A percentile compares a stretch with the other conserved stretches of the same genome.
phyloP scores from a whole-genome alignment of 2,113 vertebrate genomes.

The Nanorana parkeri region DNA sequence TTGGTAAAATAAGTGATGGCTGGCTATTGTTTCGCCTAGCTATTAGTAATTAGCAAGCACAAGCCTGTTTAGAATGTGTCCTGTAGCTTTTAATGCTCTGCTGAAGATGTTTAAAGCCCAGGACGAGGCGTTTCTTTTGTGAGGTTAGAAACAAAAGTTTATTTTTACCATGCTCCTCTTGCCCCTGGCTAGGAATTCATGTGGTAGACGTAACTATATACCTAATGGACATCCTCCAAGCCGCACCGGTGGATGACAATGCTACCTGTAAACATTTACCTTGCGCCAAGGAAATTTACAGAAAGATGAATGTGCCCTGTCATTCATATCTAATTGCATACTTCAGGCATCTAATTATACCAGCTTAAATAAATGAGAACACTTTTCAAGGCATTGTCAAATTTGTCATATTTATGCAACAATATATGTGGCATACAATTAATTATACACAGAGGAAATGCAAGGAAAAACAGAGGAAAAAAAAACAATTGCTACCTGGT shows the following conservation, averaged over 20 bases:
- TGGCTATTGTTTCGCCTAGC: neutral
- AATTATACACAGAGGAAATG: neutral
- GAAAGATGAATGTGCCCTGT: conserved; percentile 47
- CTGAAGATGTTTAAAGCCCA: neutral
- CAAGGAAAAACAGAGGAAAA: neutral
- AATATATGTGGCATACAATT: conserved; percentile 18
- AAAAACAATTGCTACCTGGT: neutral
- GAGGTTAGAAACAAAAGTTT: conserved; percentile 7
- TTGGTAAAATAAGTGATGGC: too few relatives aligned
- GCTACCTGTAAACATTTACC: conserved; percentile 43
- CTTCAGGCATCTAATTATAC: conserved; percentile 47
- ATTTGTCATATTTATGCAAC: conserved; percentile 19
- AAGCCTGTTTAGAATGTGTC: neutral
- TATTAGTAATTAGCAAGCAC: neutral
- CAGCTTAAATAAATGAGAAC: conserved; percentile 23
- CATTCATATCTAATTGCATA: conserved; percentile 47
- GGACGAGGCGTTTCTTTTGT: neutral
- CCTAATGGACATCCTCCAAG: conserved; percentile 40
- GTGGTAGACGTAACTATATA: conserved; percentile 39
- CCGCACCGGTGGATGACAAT: conserved; percentile 15
- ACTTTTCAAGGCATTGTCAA: conserved; percentile 1
- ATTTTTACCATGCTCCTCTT: conserved; percentile 29
- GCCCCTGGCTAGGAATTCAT: conserved; percentile 44
- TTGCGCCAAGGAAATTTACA: conserved; percentile 34
- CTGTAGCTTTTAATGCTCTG: neutral